Evolutionary conservation across 1,140 invertebrate genomes (phyloP).

Genomic region (Ooceraea biroi): DNA sequence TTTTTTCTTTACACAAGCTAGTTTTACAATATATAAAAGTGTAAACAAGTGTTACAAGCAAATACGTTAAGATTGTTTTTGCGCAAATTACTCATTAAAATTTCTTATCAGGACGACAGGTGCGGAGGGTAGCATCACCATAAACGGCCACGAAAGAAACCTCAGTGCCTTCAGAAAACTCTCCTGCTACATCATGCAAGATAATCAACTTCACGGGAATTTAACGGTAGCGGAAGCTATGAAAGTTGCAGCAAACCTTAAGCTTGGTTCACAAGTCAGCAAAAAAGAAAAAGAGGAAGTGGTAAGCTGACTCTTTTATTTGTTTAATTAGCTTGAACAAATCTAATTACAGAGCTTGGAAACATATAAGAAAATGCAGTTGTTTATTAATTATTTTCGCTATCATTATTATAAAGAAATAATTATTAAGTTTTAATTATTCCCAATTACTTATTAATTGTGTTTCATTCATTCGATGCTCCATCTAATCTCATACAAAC

Average conservation of each 20-base stretch:
- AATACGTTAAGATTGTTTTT: not conserved
- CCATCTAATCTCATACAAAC: too few species aligned
- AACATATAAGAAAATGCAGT: not conserved
- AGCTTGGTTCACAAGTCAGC: constrained; percentile 91
- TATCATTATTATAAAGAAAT: too few species aligned
- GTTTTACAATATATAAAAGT: not conserved
- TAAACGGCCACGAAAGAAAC: constrained; percentile 95
- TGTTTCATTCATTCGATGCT: too few species aligned
- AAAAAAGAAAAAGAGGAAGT: constrained; percentile 92
- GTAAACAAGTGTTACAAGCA: not conserved
- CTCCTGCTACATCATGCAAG: constrained; percentile 99
- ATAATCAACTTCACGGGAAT: constrained; percentile 97
- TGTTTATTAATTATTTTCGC: not conserved
- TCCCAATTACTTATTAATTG: too few species aligned
- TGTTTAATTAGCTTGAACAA: not conserved
- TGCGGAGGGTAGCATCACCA: constrained; percentile 92
- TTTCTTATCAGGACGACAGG: constrained; percentile 89
- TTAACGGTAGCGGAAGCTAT: constrained; percentile 97
- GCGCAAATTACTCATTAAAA: not conserved
- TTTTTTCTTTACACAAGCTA: not conserved
- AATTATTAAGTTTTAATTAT: too few species aligned
- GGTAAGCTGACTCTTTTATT: constrained; percentile 87
- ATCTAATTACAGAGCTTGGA: not conserved
- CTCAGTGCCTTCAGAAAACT: constrained; percentile 96
- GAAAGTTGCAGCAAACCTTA: constrained; percentile 96